Base-by-base conservation (phyloP, 2,888 invertebrate genomes). In the Theristus sp. region DNA sequence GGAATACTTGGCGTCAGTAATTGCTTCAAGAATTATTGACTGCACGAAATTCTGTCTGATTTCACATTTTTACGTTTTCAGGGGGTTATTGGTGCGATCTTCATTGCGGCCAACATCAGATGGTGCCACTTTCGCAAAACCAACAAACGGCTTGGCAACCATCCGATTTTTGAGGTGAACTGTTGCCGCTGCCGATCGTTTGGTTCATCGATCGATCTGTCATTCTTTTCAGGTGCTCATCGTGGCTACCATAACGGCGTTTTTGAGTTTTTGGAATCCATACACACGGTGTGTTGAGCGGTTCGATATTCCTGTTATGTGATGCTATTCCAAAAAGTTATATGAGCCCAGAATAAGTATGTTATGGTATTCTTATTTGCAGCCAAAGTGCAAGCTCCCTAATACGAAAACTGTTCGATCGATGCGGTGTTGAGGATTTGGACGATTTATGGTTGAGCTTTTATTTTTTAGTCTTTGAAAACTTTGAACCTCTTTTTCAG, bases 61-160 rank as follows among this genome's bases (percentile, higher is more conserved):
- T n/a, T n/a, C n/a, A n/a, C n/a, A n/a, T n/a, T n/a, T n/a, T n/a
- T n/a, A n/a, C n/a, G n/a, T n/a, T 78, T n/a, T 29, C 75, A 93
- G 91, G 94, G 96, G 56, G 81, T 89, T 59, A 89, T 94, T 73
- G 98, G 94, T 30, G 87, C 90, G n/a, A 79, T 91, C 65, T 98
- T 99, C 75, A 96, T 96, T 69, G 89, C 87, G 76, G 88, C 87
- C 0, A 98, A 98, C 78, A 83, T 96, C 64, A 86, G 84, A 78
- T 94, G 93, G 93, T 93, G 93, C 74, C 84, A 85, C 52, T 91
- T 86, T 77, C 83, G 94, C 63, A 94, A 94, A 79, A 85, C 83
- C 67, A 56, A 20, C 28, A 89, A 90, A 13, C 86, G 85, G 75
- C 81, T 96, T 64, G 94, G 94, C 57, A 89, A 91, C 76, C 96